A percentile compares a stretch with the other conserved stretches of the same genome.
Conservation (phyloP, 92 coral and sea anemone species). For the Actinernus sp. region DNA sequence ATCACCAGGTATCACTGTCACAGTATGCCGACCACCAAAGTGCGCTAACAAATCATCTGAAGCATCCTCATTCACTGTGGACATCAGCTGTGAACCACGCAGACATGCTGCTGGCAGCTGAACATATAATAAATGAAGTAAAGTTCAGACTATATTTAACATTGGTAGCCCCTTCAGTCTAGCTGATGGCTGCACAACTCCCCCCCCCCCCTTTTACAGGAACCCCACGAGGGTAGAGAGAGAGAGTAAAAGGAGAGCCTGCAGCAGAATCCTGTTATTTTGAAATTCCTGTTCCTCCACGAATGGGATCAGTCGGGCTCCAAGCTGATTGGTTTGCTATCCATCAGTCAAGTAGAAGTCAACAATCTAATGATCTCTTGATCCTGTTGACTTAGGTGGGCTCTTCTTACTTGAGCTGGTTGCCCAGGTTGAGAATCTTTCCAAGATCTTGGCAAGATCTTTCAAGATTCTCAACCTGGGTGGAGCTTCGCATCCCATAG, state of each 20-base stretch:
- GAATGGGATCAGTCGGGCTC: too few species aligned
- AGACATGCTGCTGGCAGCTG: conserved; percentile 5
- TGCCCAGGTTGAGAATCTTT: too few species aligned
- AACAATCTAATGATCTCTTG: too few species aligned
- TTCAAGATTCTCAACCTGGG: too few species aligned
- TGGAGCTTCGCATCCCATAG: too few species aligned
- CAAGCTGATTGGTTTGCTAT: too few species aligned
- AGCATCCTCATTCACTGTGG: conserved; percentile 20
- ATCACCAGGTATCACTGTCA: conserved; percentile 97
- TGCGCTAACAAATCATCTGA: conserved; percentile 69
- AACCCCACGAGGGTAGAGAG: background rate
- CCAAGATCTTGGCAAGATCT: too few species aligned
- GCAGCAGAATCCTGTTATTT: too few species aligned
- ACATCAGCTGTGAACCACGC: conserved; percentile 9
- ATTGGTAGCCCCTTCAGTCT: background rate
- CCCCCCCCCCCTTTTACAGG: background rate
- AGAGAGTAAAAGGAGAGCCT: background rate
- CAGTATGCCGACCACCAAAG: conserved; percentile 83
- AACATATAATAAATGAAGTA: background rate
- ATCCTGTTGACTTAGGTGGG: too few species aligned
- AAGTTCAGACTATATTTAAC: background rate
- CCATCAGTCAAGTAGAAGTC: too few species aligned
- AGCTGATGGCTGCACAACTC: background rate
- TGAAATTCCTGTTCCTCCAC: too few species aligned
- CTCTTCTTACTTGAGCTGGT: too few species aligned